Evolutionary conservation across 2,113 vertebrate species (phyloP).

Genomic region (Sinosuthora webbiana): DNA sequence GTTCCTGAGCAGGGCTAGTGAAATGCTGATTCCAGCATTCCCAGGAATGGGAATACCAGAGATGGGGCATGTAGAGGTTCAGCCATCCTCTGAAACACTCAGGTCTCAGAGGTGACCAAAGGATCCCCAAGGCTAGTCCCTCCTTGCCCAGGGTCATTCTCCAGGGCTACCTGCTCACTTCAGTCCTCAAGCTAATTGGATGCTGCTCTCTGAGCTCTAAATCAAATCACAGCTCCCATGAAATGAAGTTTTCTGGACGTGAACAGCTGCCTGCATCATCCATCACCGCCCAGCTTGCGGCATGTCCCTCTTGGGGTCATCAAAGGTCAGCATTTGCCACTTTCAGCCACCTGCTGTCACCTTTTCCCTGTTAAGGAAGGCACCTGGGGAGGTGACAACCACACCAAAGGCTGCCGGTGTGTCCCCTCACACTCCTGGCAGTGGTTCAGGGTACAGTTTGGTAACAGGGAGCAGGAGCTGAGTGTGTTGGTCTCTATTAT

Average conservation of each 20-base stretch:
- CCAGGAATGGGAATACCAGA: neutral
- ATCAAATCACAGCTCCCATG: conserved; percentile 70
- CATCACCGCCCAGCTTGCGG: neutral
- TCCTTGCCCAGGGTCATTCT: neutral
- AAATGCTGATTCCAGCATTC: neutral
- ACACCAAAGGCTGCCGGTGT: rapidly evolving
- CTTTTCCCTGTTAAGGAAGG: neutral
- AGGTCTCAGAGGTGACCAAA: neutral
- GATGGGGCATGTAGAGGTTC: neutral
- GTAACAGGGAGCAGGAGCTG: neutral
- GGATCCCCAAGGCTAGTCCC: neutral
- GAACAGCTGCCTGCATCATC: conserved; percentile 39
- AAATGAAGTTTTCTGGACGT: conserved; percentile 69
- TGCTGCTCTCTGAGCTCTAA: conserved; percentile 62
- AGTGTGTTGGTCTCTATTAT: neutral
- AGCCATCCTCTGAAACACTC: rapidly evolving
- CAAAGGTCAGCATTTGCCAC: neutral
- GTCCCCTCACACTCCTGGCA: neutral
- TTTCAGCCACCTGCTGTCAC: neutral
- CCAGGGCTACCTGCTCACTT: neutral
- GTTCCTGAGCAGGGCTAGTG: rapidly evolving
- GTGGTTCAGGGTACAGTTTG: neutral
- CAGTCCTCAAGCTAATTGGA: conserved; percentile 55
- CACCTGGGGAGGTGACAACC: neutral
- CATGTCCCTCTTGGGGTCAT: neutral